Evolutionary conservation across 2,888 invertebrate genomes (phyloP), one percentile per base, ranked within the genome.

Genomic region (Lissocephala sabroskyi): DNA sequence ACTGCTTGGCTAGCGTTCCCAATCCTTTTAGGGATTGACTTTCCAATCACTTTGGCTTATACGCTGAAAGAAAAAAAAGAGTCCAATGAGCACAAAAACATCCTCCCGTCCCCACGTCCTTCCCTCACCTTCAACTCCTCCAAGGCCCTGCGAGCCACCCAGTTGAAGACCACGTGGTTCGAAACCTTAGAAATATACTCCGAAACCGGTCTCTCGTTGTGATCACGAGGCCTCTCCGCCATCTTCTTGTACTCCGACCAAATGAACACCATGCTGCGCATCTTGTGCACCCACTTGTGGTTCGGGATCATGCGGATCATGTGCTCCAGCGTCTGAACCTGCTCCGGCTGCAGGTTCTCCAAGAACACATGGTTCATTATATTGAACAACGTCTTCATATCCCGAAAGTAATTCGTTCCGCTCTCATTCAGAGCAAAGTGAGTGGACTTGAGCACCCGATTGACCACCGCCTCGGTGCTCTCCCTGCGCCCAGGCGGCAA

Each of bases 61-160:
- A 14, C 52, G 53, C 75, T 74, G 59, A 3, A 65, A 65, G 39
- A 41, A 0, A 37, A 2, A 13, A 32, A 7, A 5, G 7, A 13
- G n/a, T n/a, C n/a, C n/a, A n/a, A n/a, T n/a, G n/a, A n/a, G n/a
- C n/a, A n/a, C n/a, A n/a, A n/a, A n/a, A n/a, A n/a, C n/a, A n/a
- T n/a, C n/a, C n/a, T n/a, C n/a, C n/a, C n/a, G n/a, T n/a, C n/a
- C n/a, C n/a, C n/a, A n/a, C n/a, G n/a, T n/a, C n/a, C n/a, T n/a
- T n/a, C n/a, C n/a, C n/a, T n/a, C n/a, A 74, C 73, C 61, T 75
- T 66, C 7, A 74, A 41, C 41, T 70, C 59, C 17, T 57, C 44
- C 1, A 62, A 62, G 4, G 71, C 61, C 41, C 63, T 56, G 14
- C 51, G 62, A 23, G 62, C 60, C 9, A 67, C 29, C 74, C 65